phyloP scores from a whole-genome alignment of 1,140 invertebrate genomes.

The Neodiprion fabricii region DNA sequence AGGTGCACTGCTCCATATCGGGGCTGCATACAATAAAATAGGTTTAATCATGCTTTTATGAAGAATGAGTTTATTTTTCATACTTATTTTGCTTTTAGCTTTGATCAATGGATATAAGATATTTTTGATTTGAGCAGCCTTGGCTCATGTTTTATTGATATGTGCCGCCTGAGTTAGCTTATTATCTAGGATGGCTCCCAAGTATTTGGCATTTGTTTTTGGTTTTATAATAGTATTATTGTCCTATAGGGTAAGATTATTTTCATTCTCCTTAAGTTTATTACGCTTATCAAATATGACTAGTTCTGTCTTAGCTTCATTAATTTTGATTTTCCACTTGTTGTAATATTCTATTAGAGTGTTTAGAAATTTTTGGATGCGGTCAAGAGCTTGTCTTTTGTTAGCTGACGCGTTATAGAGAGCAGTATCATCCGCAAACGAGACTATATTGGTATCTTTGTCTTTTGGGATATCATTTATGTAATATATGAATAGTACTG shows the following conservation, averaged over 20 bases:
- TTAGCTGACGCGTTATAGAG: constrained; percentile 20
- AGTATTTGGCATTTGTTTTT: constrained; percentile 25
- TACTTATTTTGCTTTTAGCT: constrained; percentile 22
- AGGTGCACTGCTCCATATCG: constrained; percentile 26
- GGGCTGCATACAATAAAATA: constrained; percentile 27
- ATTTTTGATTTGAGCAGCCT: constrained; percentile 18
- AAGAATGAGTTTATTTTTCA: constrained; percentile 25
- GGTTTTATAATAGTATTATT: not conserved
- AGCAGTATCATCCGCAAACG: constrained; percentile 43
- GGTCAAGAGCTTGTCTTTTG: constrained; percentile 19
- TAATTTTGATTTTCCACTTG: constrained; percentile 39
- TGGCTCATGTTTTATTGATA: constrained; percentile 18
- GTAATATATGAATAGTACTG: constrained; percentile 36
- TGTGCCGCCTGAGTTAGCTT: constrained; percentile 22
- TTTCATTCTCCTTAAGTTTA: constrained; percentile 11
- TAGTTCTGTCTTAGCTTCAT: constrained; percentile 35
- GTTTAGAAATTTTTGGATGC: constrained; percentile 25
- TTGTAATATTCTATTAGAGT: constrained; percentile 24
- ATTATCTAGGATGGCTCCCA: constrained; percentile 23
- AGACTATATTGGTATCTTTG: constrained; percentile 21
- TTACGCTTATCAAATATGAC: constrained; percentile 26
- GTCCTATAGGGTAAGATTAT: not conserved
- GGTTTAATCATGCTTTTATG: constrained; percentile 24
- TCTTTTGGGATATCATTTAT: constrained; percentile 37
- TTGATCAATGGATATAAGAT: constrained; percentile 22